These are phyloP conservation scores for Pogonomyrmex californicus DNA, from an alignment of 1,140 invertebrate genomes.

Conservation along the genomic window DNA sequence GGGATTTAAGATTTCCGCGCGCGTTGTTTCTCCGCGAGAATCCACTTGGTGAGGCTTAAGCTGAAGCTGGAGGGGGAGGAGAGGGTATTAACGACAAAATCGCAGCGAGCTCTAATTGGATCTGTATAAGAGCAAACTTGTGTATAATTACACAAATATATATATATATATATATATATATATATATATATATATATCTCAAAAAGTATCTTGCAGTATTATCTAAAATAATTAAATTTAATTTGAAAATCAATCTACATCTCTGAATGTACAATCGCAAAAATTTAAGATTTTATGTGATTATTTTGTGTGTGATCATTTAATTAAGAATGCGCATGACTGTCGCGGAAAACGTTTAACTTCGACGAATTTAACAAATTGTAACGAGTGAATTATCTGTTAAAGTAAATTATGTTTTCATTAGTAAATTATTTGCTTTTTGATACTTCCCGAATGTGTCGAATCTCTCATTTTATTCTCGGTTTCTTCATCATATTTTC, in stretches of 20 bases:
- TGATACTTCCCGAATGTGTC: too few relatives aligned
- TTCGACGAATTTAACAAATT: too few relatives aligned
- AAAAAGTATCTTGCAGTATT: not conserved
- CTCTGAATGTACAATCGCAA: not conserved
- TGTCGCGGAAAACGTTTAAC: too few relatives aligned
- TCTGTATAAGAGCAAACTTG: not conserved
- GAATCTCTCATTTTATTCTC: too few relatives aligned
- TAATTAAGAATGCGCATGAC: too few relatives aligned
- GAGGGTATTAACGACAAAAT: conserved; percentile 11
- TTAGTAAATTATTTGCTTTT: too few relatives aligned
- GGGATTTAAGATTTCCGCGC: conserved; percentile 38
- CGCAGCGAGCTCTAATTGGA: not conserved
- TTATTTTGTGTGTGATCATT: too few relatives aligned
- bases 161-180: too few relatives aligned
- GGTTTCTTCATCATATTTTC: too few relatives aligned
- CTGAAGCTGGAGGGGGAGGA: not conserved
- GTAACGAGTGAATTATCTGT: too few relatives aligned
- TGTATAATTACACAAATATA: not conserved
- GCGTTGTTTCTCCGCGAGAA: conserved; percentile 30
- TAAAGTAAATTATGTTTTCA: too few relatives aligned
- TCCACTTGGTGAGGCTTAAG: conserved; percentile 3
- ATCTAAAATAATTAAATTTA: conserved; percentile 7
- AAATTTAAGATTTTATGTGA: not conserved
- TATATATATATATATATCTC: conserved; percentile 12
- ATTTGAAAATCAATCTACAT: not conserved